Base-by-base conservation (phyloP, 2,888 invertebrate genomes). In the Gari tellinella region DNA sequence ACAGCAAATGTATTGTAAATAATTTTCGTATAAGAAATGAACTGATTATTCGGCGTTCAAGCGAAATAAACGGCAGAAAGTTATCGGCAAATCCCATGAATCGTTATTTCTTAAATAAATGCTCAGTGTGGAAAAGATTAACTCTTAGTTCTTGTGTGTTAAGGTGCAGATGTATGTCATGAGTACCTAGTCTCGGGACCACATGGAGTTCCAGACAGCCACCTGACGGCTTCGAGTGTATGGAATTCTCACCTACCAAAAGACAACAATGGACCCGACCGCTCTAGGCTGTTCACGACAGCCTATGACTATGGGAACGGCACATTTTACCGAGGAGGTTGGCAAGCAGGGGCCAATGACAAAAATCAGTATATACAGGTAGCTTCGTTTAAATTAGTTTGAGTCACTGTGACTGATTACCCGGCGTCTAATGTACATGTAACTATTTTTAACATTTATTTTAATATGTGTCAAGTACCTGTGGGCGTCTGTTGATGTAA, bases 341-440 rank as follows among this genome's bases (percentile, higher is more conserved):
- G 84, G 84, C 69, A 80, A 2, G 77, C 84, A 8, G 77, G 72
- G 1, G 48, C 45, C 4, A 81, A 81, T 51, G 81, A 84, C 48
- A 77, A 82, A 51, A 78, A 80, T 31, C 84, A 84, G 49, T 84
- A 80, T 19, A 81, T 84, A 38, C 84, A 84, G 81, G 84, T 81
- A 61, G 23, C n/a, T n/a, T n/a, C n/a, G n/a, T n/a, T n/a, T n/a
- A n/a, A 40, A 26, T 17, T n/a, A n/a, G n/a, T n/a, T n/a, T n/a
- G n/a, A n/a, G n/a, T n/a, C n/a, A n/a, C n/a, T n/a, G n/a, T n/a
- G n/a, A n/a, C n/a, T n/a, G n/a, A n/a, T n/a, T n/a, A n/a, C n/a
- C n/a, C n/a, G n/a, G n/a, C n/a, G n/a, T n/a, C n/a, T n/a, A n/a
- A n/a, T n/a, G n/a, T n/a, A n/a, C n/a, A n/a, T n/a, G n/a, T n/a